Percentiles rank a stretch among this genome's conserved stretches.
Evolutionary conservation across 2,797 vertebrate species (phyloP).

Genomic region (Myripristis jacobus): DNA sequence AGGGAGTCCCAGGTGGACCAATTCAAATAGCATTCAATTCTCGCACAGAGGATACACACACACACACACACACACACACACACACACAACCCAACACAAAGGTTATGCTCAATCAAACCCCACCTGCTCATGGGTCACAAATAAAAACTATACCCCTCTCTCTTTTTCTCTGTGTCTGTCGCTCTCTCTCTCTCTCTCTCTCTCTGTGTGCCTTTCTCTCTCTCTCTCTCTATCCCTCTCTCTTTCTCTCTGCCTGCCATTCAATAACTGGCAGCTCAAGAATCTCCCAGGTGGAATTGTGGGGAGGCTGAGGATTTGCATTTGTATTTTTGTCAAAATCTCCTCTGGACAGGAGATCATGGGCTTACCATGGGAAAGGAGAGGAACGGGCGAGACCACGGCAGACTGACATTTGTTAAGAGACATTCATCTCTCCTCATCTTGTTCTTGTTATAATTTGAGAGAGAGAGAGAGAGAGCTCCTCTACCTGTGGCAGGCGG

Average conservation of each 20-base stretch:
- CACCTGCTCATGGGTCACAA: slow-evolving; percentile 61
- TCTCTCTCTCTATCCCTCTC: slow-evolving; percentile 16
- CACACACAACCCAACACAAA: slow-evolving; percentile 39
- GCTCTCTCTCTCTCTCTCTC: not conserved
- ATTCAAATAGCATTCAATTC: slow-evolving; percentile 79
- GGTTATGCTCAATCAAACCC: slow-evolving; percentile 74
- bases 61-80: slow-evolving; percentile 18
- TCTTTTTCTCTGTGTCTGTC: slow-evolving; percentile 32
- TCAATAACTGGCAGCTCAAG: slow-evolving; percentile 76
- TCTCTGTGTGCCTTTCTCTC: not conserved
- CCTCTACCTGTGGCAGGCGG: slow-evolving; percentile 48
- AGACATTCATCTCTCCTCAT: slow-evolving; percentile 64
- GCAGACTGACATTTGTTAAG: slow-evolving; percentile 61
- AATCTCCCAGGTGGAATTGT: slow-evolving; percentile 70
- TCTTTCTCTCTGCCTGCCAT: slow-evolving; percentile 19
- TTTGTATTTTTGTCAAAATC: slow-evolving; percentile 80
- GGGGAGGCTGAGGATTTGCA: slow-evolving; percentile 75
- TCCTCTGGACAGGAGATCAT: slow-evolving; percentile 71
- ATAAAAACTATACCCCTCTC: slow-evolving; percentile 48
- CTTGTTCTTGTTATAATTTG: slow-evolving; percentile 51
- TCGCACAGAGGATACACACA: slow-evolving; percentile 34
- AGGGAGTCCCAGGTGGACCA: slow-evolving; percentile 76
- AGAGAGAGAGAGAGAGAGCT: slow-evolving; percentile 29
- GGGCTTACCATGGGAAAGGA: slow-evolving; percentile 60
- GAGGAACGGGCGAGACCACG: slow-evolving; percentile 34